Evolutionary conservation across 1,140 invertebrate species (phyloP), one percentile per base, ranked within the genome.

Genomic region (Zaprionus capensis): DNA sequence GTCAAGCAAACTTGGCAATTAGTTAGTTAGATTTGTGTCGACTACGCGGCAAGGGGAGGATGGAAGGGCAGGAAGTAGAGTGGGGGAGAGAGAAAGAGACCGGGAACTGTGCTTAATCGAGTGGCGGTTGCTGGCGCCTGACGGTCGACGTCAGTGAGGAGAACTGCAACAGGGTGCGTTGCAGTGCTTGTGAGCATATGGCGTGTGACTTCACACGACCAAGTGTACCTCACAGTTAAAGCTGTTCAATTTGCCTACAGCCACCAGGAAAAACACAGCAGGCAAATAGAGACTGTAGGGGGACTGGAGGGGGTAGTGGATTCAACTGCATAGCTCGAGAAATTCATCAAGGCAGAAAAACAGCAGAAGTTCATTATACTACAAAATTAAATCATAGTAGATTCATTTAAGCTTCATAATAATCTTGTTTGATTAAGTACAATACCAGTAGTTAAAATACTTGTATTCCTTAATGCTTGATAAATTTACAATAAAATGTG

Each of bases 11-110:
- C 76, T 73, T 65, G 68, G 68, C 81, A 83, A 83, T 83, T 83
- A 83, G 72, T 69, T 69, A 69, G 66, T 78, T 80, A 66, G 73
- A 83, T 83, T 76, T 83, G 59, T 83, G 76, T 80, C 76, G 69
- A 80, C 74, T 78, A 9, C 4, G 9, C n/a, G 9, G 17, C n/a
- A 9, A 20, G n/a, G 3, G 17, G 9, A 34, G 44, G 17, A 2
- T 1, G 20, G 3, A 12, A 67, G 70, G 65, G 56, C 62, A 72
- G 64, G 72, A 76, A 80, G 76, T 63, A 4, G 34, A 28, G 11
- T 62, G 61, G 15, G 51, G 9, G 14, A 55, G 15, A 55, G 14
- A 1, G 53, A 11, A 51, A 65, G 71, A 36, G 53, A 34, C 4
- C 46, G 26, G 53, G 9, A 46, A 38, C 65, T 58, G 41, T 41